phyloP scores from a whole-genome alignment of 2,888 invertebrate genomes.

The Eledona agricola region DNA sequence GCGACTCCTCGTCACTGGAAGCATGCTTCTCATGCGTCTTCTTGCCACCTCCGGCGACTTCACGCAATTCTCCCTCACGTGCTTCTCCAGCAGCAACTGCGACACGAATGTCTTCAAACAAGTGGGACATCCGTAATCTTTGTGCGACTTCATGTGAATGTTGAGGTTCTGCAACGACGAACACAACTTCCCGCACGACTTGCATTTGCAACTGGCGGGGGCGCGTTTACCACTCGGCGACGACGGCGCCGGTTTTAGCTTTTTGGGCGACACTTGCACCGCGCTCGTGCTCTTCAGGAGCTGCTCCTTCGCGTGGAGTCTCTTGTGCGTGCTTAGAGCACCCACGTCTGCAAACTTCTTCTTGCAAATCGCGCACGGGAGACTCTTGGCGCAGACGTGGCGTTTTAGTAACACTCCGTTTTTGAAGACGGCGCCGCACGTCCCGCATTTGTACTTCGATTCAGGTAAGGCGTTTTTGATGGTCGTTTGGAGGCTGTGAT shows the following conservation, averaged over 20 bases:
- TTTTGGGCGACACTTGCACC: conserved; percentile 50
- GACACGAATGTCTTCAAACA: conserved; percentile 53
- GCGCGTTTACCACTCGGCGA: conserved; percentile 1
- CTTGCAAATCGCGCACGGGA: conserved; percentile 52
- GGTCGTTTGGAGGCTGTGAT: conserved; percentile 54
- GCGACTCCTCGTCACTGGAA: neutral
- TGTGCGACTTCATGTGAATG: conserved; percentile 52
- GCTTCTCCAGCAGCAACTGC: conserved; percentile 54
- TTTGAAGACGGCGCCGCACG: conserved; percentile 54
- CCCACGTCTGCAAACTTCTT: conserved; percentile 48
- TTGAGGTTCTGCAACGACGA: conserved; percentile 45
- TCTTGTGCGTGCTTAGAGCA: conserved; percentile 52
- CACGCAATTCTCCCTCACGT: conserved; percentile 55
- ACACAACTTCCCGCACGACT: conserved; percentile 52
- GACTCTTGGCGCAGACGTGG: conserved; percentile 47
- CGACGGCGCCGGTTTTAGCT: conserved; percentile 34
- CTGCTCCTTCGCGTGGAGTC: conserved; percentile 52
- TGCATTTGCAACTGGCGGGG: conserved; percentile 48
- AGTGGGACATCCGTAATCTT: conserved; percentile 50
- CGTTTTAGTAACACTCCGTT: conserved; percentile 53
- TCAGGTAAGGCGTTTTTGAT: conserved; percentile 14
- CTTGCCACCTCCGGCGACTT: conserved; percentile 44
- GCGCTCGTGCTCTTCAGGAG: conserved; percentile 50
- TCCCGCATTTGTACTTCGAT: conserved; percentile 52
- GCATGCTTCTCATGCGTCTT: conserved; percentile 21